A percentile compares a stretch with the other conserved stretches of the same genome.
Evolutionary conservation across 2,113 vertebrate genomes (phyloP).

Genomic region (Sylvietta virens): DNA sequence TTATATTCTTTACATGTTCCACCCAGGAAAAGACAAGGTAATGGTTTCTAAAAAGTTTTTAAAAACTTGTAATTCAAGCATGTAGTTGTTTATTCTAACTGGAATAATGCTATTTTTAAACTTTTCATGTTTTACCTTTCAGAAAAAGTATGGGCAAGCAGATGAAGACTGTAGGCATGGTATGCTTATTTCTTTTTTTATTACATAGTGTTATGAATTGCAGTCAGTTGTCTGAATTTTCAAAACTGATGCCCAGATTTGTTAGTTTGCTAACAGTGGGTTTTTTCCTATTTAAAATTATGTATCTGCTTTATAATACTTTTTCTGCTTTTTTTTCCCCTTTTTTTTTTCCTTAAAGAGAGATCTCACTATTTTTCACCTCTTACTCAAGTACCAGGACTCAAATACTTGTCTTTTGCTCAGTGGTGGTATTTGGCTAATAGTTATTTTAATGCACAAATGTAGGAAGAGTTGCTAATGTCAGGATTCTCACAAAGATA

Average conservation of each 20-base stretch:
- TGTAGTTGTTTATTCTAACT: slow-evolving; percentile 32
- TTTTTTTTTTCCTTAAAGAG: background rate
- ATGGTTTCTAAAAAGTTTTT: background rate
- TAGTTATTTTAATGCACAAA: background rate
- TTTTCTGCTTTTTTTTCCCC: background rate
- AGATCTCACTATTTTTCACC: background rate
- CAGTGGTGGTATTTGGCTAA: background rate
- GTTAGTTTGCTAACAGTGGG: background rate
- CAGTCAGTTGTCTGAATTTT: slow-evolving; percentile 30
- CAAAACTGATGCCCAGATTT: background rate
- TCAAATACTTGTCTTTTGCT: background rate
- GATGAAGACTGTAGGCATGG: slow-evolving; percentile 98
- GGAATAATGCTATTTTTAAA: slow-evolving; percentile 56
- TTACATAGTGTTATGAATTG: slow-evolving; percentile 21
- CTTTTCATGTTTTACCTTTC: slow-evolving; percentile 66
- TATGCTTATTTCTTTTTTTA: slow-evolving; percentile 73
- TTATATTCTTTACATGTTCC: slow-evolving; percentile 6
- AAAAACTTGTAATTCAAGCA: background rate
- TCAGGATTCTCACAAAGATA: background rate
- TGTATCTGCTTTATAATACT: background rate
- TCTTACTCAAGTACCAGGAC: background rate
- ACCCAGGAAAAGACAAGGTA: background rate
- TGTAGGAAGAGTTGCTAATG: background rate
- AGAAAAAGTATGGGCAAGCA: slow-evolving; percentile 99
- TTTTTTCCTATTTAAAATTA: background rate